phyloP scores from a whole-genome alignment of 2,113 vertebrate genomes.

The Drymodes brunneopygia region DNA sequence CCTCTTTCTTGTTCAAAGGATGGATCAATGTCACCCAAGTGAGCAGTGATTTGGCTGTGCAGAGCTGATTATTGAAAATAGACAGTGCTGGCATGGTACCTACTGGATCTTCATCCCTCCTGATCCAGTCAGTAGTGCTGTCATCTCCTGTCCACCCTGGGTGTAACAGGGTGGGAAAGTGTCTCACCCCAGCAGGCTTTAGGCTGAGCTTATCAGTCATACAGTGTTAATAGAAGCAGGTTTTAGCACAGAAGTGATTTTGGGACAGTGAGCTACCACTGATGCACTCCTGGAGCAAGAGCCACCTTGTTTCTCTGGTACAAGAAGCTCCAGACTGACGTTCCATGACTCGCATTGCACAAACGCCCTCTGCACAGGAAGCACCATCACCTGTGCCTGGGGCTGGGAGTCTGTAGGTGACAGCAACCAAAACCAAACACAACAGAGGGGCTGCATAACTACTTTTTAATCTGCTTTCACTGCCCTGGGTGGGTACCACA shows the following conservation, averaged over 20 bases:
- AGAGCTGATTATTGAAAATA: neutral
- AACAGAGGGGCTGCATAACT: neutral
- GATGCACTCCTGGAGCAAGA: neutral
- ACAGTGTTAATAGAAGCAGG: neutral
- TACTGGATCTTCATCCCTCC: neutral
- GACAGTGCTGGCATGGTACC: neutral
- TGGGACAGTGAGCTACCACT: neutral
- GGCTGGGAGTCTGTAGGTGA: accelerated
- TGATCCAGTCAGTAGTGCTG: neutral
- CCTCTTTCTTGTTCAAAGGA: neutral
- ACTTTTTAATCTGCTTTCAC: neutral
- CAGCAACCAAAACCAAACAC: neutral
- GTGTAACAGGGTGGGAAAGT: neutral
- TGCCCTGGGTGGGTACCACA: neutral
- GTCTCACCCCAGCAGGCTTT: neutral
- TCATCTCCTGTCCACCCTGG: neutral
- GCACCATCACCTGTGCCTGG: accelerated
- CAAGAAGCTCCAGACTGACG: neutral
- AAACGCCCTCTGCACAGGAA: neutral
- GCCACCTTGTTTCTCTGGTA: neutral
- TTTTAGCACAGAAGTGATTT: neutral
- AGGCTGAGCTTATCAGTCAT: neutral
- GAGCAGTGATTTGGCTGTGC: neutral
- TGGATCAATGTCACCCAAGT: neutral
- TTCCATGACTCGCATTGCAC: neutral